A percentile compares a stretch with the other conserved stretches of the same genome.
These are phyloP conservation scores for Aphodius sticticus DNA, from an alignment of 2,888 invertebrate genomes.

Conservation along the genomic window DNA sequence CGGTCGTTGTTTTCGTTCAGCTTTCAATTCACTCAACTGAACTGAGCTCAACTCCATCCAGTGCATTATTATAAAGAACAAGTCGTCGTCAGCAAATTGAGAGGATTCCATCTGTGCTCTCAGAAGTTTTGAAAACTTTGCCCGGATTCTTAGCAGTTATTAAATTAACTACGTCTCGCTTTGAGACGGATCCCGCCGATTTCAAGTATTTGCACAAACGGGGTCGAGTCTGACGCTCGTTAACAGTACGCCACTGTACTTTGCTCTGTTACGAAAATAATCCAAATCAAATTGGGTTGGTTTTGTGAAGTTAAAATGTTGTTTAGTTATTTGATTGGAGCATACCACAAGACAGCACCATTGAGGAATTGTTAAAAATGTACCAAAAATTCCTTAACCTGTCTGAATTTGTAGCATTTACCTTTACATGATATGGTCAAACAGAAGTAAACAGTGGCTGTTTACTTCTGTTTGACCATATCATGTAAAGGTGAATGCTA, in stretches of 20 bases:
- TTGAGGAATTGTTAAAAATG: too few species aligned
- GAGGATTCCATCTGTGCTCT: slow-evolving; percentile 4
- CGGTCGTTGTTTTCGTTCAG: not conserved
- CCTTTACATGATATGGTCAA: too few species aligned
- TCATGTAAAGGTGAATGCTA: too few species aligned
- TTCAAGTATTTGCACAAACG: not conserved
- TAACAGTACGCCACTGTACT: not conserved
- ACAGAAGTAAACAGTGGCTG: too few species aligned
- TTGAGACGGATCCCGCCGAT: not conserved
- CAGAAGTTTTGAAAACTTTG: not conserved
- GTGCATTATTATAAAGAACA: not conserved
- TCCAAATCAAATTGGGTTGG: not conserved
- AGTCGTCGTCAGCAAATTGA: not conserved
- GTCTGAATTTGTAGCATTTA: too few species aligned
- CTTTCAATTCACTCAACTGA: not conserved
- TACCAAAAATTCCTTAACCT: too few species aligned
- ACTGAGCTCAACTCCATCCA: not conserved
- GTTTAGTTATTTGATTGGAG: too few species aligned
- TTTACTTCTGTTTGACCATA: too few species aligned
- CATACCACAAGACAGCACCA: too few species aligned
- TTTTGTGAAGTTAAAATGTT: too few species aligned
- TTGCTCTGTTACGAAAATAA: not conserved
- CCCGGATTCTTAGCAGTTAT: not conserved
- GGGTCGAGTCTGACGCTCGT: not conserved
- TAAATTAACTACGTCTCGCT: not conserved